These are phyloP conservation scores for Sorex araneus DNA, from an alignment of 2,113 vertebrate genomes.

Conservation along the genomic window DNA sequence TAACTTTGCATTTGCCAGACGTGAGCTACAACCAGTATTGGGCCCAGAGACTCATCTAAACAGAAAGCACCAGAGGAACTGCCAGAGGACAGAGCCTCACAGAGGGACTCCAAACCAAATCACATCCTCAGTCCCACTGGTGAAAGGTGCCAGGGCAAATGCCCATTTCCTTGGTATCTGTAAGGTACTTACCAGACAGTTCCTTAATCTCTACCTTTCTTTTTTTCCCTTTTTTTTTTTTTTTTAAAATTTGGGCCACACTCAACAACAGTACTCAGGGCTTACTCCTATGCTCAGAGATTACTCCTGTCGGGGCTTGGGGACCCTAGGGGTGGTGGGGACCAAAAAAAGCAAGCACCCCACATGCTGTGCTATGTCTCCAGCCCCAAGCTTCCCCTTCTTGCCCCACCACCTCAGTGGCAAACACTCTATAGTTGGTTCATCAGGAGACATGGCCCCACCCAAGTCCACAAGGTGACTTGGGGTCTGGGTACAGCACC, in stretches of 20 bases:
- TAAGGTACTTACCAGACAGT: not conserved
- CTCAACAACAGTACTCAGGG: not conserved
- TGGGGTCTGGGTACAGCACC: not conserved
- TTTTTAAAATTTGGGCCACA: too few species aligned
- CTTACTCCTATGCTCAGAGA: too few species aligned
- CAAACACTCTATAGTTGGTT: not conserved
- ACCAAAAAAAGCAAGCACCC: too few species aligned
- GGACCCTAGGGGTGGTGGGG: too few species aligned
- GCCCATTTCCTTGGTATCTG: not conserved
- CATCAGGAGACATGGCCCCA: not conserved
- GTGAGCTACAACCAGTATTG: too few species aligned
- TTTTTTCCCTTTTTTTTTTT: too few species aligned
- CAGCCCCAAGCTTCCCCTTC: not conserved
- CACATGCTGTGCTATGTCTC: too few species aligned
- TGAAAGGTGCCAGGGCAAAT: not conserved
- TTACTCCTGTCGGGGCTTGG: too few species aligned
- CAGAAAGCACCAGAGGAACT: not conserved
- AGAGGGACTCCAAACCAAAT: not conserved
- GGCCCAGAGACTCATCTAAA: not conserved
- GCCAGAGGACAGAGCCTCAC: not conserved
- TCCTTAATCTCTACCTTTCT: not conserved
- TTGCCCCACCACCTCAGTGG: not conserved
- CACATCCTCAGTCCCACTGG: not conserved
- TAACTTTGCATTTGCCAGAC: too few species aligned
- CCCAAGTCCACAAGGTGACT: not conserved